These are phyloP conservation scores for Pristionchus exspectatus DNA, from an alignment of 2,888 invertebrate species.

Conservation along the genomic window DNA sequence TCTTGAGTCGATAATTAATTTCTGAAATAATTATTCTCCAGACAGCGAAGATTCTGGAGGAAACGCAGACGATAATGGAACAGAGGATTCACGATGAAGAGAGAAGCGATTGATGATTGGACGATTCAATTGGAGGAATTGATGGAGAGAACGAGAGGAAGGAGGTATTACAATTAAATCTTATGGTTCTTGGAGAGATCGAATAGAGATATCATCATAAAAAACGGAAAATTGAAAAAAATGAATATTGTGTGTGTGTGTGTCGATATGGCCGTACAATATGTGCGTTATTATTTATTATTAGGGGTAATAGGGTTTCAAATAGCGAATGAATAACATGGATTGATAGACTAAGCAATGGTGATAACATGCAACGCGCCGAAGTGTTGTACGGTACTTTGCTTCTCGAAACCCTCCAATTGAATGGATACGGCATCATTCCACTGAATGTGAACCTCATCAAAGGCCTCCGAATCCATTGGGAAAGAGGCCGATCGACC, in stretches of 20 bases:
- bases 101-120: constrained; percentile 30
- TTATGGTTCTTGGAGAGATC: too few relatives aligned
- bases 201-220: too few relatives aligned
- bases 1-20: too few relatives aligned
- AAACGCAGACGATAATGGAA: constrained; percentile 31
- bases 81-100: constrained; percentile 48
- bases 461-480: background rate
- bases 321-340: background rate
- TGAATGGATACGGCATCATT: background rate
- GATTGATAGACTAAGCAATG: background rate
- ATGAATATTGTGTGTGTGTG: too few relatives aligned
- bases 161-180: background rate
- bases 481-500: background rate
- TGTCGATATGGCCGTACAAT: too few relatives aligned
- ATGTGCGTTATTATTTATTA: too few relatives aligned
- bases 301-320: too few relatives aligned
- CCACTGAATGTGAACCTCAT: background rate
- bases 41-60: constrained; percentile 40
- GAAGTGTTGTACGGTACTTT: background rate
- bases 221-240: too few relatives aligned
- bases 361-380: background rate
- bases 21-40: background rate
- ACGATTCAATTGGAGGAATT: constrained; percentile 36
- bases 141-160: background rate
- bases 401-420: background rate